Base-by-base conservation (phyloP, 1,140 invertebrate genomes). In the Orussus abietinus region DNA sequence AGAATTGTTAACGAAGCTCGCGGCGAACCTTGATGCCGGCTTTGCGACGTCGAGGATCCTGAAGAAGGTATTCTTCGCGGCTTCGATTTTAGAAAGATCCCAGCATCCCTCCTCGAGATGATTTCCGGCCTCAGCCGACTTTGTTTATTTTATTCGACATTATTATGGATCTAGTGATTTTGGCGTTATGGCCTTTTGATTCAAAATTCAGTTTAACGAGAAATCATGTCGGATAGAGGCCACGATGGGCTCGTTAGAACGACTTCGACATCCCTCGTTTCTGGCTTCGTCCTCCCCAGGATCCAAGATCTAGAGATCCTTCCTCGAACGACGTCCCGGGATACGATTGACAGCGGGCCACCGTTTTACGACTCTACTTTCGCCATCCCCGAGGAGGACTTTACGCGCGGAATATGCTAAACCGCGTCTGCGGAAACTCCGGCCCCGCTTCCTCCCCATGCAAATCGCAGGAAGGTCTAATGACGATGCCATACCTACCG, bases 401-500 rank as follows among this genome's bases (percentile, higher is more conserved):
- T 54, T 54, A 54, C 48, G 49, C 51, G 39, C 40, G 38, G 53
- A 60, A 59, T 62, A 60, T 58, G 57, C 49, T 60, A 59, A 59
- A 51, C 21, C 36, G 14, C 11, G 43, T 47, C 34, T 46, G 40
- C 53, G 50, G 53, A 55, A 50, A 57, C 47, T 44, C 32, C 31
- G 45, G 26, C 42, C 50, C 30, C 53, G 41, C 43, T 59, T 53
- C 47, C 53, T 56, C 49, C 42, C 40, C 29, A 60, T 57, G 50
- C 57, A 59, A 59, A 59, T 58, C 19, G 22, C 32, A 45, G 18
- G 29, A 41, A 38, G 42, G 49, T 59, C 51, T 59, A 59, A 59
- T 58, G 57, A 59, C 56, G 50, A 49, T 53, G 33, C 42, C 22
- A 47, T 47, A 20, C 44, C n/a, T n/a, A n/a, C n/a, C 42, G 32